phyloP scores from a whole-genome alignment of 2,888 invertebrate genomes.

The Lasioglossum marginatum region DNA sequence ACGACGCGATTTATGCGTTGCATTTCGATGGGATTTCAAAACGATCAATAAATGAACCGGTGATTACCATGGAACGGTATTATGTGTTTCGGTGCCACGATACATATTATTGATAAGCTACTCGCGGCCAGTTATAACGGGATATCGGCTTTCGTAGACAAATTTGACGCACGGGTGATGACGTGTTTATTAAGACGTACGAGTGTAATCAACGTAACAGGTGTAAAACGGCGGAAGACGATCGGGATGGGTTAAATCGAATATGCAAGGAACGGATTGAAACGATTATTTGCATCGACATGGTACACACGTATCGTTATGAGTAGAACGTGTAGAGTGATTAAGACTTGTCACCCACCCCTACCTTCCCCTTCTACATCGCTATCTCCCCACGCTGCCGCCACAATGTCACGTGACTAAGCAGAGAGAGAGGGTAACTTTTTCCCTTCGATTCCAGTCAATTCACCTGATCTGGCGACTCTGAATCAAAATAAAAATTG shows the following conservation, averaged over 20 bases:
- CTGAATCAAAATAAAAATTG: no score
- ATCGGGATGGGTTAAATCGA: neutral
- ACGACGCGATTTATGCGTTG: conserved; percentile 29
- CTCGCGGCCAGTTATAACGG: neutral
- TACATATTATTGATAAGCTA: conserved; percentile 4
- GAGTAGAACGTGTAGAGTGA: neutral
- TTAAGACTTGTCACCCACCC: no score
- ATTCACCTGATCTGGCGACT: no score
- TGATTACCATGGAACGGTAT: conserved; percentile 6
- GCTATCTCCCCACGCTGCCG: no score
- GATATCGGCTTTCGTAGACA: neutral
- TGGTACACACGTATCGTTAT: neutral
- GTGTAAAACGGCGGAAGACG: neutral
- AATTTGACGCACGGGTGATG: neutral
- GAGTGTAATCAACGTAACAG: neutral
- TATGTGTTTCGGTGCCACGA: neutral
- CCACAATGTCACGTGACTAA: no score
- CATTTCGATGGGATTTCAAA: conserved; percentile 4
- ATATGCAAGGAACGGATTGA: neutral
- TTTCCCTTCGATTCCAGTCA: no score
- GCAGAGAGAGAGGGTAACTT: no score
- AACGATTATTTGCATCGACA: neutral
- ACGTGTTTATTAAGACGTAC: neutral
- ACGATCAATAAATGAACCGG: neutral
- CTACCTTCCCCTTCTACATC: no score